Conservation (phyloP, 1,140 invertebrate species). For the Portunus trituberculatus region DNA sequence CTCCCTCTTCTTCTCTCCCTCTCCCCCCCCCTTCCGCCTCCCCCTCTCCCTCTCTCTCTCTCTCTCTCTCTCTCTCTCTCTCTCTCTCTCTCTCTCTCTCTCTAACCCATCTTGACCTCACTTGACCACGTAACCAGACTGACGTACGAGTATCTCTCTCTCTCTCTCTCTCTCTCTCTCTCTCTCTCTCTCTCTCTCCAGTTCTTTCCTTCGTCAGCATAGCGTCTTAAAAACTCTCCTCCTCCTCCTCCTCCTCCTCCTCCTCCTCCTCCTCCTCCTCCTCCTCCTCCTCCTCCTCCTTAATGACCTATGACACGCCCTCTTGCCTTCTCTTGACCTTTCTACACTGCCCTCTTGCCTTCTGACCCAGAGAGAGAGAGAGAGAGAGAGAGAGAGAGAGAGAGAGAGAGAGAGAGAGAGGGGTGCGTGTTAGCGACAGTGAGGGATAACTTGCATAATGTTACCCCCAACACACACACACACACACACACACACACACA, state of each 20-base stretch:
- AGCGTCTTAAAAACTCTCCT: too few relatives aligned
- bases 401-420: slow-evolving; percentile 69
- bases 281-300: too few relatives aligned
- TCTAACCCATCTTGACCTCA: neutral
- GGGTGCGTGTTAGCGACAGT: slow-evolving; percentile 32
- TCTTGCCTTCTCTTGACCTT: neutral
- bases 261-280: too few relatives aligned
- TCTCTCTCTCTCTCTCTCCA: too few relatives aligned
- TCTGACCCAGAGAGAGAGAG: slow-evolving; percentile 43
- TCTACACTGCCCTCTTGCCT: neutral
- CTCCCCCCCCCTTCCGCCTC: too few relatives aligned
- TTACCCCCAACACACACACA: neutral
- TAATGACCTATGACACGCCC: neutral
- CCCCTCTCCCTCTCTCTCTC: too few relatives aligned
- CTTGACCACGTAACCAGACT: too few relatives aligned
- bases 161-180: too few relatives aligned
- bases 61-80: neutral
- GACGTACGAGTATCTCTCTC: too few relatives aligned
- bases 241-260: too few relatives aligned
- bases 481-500: neutral
- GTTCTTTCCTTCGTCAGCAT: too few relatives aligned
- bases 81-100: neutral
- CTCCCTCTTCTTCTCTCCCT: too few relatives aligned
- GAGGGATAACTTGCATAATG: neutral
- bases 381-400: slow-evolving; percentile 64